phyloP scores from a whole-genome alignment of 1,140 invertebrate genomes.

The Penaeus japonicus region DNA sequence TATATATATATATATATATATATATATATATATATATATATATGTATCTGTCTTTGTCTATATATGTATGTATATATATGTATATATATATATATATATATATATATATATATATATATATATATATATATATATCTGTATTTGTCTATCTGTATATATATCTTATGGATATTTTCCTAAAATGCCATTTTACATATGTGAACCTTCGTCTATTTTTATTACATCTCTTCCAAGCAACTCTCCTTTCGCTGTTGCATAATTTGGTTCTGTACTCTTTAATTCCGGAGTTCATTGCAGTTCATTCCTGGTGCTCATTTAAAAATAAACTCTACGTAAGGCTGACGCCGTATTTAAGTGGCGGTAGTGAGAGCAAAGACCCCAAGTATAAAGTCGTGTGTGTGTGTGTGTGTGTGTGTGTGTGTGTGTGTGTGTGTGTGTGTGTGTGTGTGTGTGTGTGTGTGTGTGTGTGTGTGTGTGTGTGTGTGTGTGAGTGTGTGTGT shows the following conservation, averaged over 20 bases:
- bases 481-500: neutral
- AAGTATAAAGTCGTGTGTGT: neutral
- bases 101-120: neutral
- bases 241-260: too few relatives aligned
- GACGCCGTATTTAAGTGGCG: neutral
- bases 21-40: neutral
- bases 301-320: too few relatives aligned
- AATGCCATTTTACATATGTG: too few relatives aligned
- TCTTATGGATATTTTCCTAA: too few relatives aligned
- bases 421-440: neutral
- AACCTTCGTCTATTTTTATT: too few relatives aligned
- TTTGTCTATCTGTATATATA: too few relatives aligned
- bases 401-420: neutral
- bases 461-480: constrained; percentile 11
- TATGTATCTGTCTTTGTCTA: neutral
- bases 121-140: too few relatives aligned
- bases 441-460: neutral
- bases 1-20: neutral
- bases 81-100: neutral
- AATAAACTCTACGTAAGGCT: too few relatives aligned
- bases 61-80: neutral
- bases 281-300: too few relatives aligned
- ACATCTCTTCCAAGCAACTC: too few relatives aligned
- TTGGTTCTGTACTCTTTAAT: too few relatives aligned
- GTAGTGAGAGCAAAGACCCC: neutral